phyloP scores from a whole-genome alignment of 2,888 invertebrate genomes.

The Dynastes hyllus region DNA sequence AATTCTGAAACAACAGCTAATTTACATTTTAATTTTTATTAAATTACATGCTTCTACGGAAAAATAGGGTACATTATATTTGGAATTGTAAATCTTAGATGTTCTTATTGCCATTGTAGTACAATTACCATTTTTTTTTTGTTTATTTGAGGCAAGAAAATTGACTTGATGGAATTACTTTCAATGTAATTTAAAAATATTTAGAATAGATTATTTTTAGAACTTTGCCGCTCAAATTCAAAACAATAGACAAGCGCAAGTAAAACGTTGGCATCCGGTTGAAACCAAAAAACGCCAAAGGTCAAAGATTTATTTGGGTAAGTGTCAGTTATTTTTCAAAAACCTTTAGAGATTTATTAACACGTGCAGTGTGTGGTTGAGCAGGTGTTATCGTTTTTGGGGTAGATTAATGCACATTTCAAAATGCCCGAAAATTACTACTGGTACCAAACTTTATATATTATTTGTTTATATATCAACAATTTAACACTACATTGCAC shows the following conservation, averaged over 20 bases:
- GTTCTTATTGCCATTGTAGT: no score
- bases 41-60: no score
- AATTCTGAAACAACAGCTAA: no score
- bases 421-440: conserved; percentile 58
- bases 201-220: conserved; percentile 19
- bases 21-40: no score
- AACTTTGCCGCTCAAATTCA: conserved; percentile 51
- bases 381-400: conserved; percentile 35
- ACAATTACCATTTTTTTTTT: no score
- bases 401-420: conserved; percentile 33
- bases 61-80: no score
- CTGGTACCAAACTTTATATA: conserved; percentile 54
- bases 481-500: conserved; percentile 4
- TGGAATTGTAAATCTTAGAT: no score
- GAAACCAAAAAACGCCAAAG: conserved; percentile 55
- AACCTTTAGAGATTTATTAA: conserved; percentile 47
- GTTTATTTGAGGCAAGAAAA: no score
- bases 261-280: conserved; percentile 53
- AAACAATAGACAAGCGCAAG: conserved; percentile 50
- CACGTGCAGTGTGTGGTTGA: conserved; percentile 40
- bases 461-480: conserved; percentile 33
- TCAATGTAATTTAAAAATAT: background rate
- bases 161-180: no score
- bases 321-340: conserved; percentile 54
- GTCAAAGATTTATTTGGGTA: conserved; percentile 56